phyloP scores from a whole-genome alignment of 1,140 invertebrate genomes.

The Phocides pigmalion region DNA sequence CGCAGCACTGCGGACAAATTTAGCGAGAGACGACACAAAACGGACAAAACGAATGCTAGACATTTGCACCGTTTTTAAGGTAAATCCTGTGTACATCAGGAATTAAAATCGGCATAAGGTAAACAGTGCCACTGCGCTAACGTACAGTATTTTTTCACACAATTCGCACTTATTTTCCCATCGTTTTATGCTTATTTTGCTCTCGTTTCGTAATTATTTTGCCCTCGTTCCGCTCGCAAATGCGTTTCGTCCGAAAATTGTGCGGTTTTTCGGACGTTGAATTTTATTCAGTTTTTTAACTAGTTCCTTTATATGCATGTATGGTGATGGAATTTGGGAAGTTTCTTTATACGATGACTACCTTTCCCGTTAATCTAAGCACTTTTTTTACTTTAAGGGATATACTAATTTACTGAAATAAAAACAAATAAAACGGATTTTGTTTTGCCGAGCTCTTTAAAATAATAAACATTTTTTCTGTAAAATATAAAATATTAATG shows the following conservation, averaged over 20 bases:
- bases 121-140: not conserved
- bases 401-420: too few relatives aligned
- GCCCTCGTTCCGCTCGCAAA: conserved; percentile 3
- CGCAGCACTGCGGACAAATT: conserved; percentile 61
- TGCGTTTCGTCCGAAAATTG: conserved; percentile 18
- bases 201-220: conserved; percentile 17
- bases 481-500: too few relatives aligned
- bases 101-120: conserved; percentile 35
- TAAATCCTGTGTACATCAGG: conserved; percentile 40
- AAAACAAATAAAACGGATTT: too few relatives aligned
- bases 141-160: conserved; percentile 17
- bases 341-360: too few relatives aligned
- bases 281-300: conserved; percentile 22
- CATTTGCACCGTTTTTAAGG: conserved; percentile 47
- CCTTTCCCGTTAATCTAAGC: too few relatives aligned
- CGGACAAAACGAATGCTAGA: conserved; percentile 43
- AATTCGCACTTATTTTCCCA: conserved; percentile 14
- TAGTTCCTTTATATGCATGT: not conserved
- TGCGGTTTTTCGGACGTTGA: conserved; percentile 11
- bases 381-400: too few relatives aligned
- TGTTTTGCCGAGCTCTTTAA: too few relatives aligned
- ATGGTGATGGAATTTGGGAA: not conserved
- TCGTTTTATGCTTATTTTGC: not conserved
- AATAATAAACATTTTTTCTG: too few relatives aligned
- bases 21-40: conserved; percentile 53